A percentile compares a stretch with the other conserved stretches of the same genome.
These are phyloP conservation scores for Chloropsis cyanopogon DNA, from an alignment of 2,113 vertebrate genomes.

Conservation along the genomic window DNA sequence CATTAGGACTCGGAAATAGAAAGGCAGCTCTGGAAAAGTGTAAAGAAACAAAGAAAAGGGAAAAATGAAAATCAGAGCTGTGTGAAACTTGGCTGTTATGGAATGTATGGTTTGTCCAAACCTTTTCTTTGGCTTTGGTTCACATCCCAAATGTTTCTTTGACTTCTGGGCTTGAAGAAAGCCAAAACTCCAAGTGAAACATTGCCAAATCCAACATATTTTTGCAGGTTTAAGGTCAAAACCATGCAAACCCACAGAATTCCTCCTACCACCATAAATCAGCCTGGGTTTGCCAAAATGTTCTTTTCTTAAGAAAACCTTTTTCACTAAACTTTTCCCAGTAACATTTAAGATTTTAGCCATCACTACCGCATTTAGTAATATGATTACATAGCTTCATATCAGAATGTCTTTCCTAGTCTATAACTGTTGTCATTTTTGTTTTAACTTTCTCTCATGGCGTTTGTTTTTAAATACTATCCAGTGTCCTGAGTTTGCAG, in stretches of 20 bases:
- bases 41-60: not conserved
- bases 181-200: constrained; percentile 49
- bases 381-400: not conserved
- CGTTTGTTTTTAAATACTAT: not conserved
- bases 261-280: constrained; percentile 54
- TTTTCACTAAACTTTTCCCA: not conserved
- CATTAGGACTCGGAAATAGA: not conserved
- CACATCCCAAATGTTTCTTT: constrained; percentile 42
- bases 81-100: constrained; percentile 43
- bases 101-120: constrained; percentile 14
- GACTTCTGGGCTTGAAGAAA: constrained; percentile 57
- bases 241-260: constrained; percentile 41
- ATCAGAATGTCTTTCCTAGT: not conserved
- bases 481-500: not conserved
- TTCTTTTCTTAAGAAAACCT: not conserved
- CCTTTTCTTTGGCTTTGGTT: constrained; percentile 53
- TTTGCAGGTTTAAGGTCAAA: constrained; percentile 63
- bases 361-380: not conserved
- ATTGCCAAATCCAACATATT: constrained; percentile 59
- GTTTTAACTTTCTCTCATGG: not conserved
- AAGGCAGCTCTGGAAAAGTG: not conserved
- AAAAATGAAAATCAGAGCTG: constrained; percentile 37
- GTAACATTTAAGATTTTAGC: not conserved
- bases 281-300: constrained; percentile 19
- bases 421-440: not conserved